Conservation (phyloP, 2,113 vertebrate species). For the Leptobrachium leishanense region DNA sequence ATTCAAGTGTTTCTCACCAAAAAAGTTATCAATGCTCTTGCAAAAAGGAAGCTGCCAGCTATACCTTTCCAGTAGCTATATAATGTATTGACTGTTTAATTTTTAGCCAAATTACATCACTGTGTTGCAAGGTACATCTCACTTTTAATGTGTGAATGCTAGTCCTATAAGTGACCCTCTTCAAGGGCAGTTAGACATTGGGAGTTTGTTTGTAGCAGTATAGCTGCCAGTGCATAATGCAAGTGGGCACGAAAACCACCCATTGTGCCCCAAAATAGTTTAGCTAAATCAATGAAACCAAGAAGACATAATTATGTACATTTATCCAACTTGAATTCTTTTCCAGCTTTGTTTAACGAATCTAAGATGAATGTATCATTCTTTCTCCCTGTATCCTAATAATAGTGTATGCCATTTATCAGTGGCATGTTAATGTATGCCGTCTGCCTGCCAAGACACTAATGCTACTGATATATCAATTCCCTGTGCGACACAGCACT, state of each 20-base stretch:
- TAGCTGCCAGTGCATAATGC: neutral
- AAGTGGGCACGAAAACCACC: neutral
- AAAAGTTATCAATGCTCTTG: neutral
- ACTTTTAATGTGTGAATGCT: neutral
- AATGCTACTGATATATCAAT: neutral
- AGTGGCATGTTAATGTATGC: neutral
- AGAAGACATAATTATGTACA: neutral
- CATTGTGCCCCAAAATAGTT: neutral
- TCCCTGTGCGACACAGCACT: neutral
- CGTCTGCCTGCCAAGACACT: conserved; percentile 13
- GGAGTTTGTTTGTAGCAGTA: neutral
- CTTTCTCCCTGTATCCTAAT: neutral
- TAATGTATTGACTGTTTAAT: neutral
- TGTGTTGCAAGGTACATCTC: neutral
- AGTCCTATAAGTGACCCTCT: neutral
- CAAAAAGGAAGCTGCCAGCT: neutral
- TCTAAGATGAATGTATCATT: neutral
- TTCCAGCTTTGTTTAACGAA: neutral
- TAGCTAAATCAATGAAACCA: neutral
- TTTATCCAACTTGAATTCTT: neutral
- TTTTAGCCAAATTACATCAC: neutral
- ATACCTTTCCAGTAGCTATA: neutral
- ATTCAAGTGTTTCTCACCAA: neutral
- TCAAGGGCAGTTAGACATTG: neutral
- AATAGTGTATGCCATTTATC: neutral